Evolutionary conservation across 2,113 vertebrate genomes (phyloP), one percentile per base, ranked within the genome.

Genomic region (Xiphophorus couchianus): DNA sequence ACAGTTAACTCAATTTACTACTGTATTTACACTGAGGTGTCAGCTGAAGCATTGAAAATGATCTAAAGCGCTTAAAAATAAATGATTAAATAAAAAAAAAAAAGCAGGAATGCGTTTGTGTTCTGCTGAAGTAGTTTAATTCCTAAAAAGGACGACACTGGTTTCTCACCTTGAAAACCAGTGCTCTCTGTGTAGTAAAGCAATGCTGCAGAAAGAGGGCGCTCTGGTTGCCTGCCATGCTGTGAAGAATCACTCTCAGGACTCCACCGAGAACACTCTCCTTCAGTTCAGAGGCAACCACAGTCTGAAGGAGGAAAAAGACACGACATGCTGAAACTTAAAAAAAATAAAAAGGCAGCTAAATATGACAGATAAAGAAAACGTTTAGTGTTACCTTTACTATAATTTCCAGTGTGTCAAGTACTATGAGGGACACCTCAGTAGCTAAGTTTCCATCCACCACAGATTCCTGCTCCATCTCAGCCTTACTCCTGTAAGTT

Each of bases 361-460:
- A 3, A 39, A n/a, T 58, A 12, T 67, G 51, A 62, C 39, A 72
- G 13, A 42, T 15, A 42, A 42, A 42, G 15, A 6, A 44, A 17
- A 37, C 10, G 10, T 11, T 12, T 11, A 33, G 30, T 70, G 77
- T 82, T 84, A 97, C 97, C 96, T 97, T 97, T 28, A 97, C 97
- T 6, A 98, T 81, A 85, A 97, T 95, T 90, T 98, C 96, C 91
- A 98, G 91, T 1, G 94, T 96, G 84, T 98, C 97, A 81, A 98
- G 87, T 33, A 96, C 95, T 15, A 97, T 91, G 77, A 98, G 90
- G 82, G 96, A 96, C 2, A 93, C 95, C 82, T 98, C 97, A 0
- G 96, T 96, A 0, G 96, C 95, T 73, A 98, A 88, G 90, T 98
- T 98, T 75, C 97, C 97, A 31, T 97, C 96, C 68, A 97, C 95